Base-by-base conservation (phyloP, 1,140 invertebrate genomes). In the Ceratitis capitata region DNA sequence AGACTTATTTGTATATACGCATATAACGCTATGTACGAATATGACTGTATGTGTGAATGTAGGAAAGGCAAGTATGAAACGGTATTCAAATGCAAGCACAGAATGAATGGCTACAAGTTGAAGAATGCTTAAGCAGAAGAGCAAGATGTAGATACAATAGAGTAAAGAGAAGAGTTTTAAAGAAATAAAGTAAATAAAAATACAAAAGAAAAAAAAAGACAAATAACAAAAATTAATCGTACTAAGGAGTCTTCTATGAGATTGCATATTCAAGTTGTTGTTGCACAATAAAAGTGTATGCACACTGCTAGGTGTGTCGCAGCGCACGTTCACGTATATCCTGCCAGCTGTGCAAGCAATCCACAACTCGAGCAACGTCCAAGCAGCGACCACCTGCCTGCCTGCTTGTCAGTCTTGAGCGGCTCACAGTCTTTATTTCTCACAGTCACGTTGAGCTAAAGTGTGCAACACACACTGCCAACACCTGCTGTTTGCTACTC, bases 61-160 rank as follows among this genome's bases (percentile, higher is more conserved):
- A 4, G 26, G 58, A 61, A 12, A 29, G 29, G 23, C 26, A 12
- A 61, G 58, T 39, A 69, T 45, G 39, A 23, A 23, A n/a, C 26
- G 29, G 58, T 29, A 78, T 78, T 42, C 35, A 78, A 78, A 78
- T 45, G 69, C 69, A 78, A 45, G 39, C 69, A 78, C 69, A 39
- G 42, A 39, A 45, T 39, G 35, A 32, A 45, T 45, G n/a, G 39
- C 35, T 78, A 23, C 35, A 78, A 23, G 39, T 45, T 45, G n/a
- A 45, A n/a, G n/a, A n/a, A 78, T 23, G 39, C 39, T n/a, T 9
- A 78, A 6, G 69, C 32, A 19, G 35, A 78, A 23, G 69, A 10
- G 29, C 0, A 35, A 45, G 14, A 9, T 39, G 35, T 42, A 9
- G 39, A 7, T n/a, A 29, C 5, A 61, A 26, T 6, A 29, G 26